Evolutionary conservation across 2,113 vertebrate species (phyloP), one percentile per base, ranked within the genome.

Genomic region (Gambusia affinis): DNA sequence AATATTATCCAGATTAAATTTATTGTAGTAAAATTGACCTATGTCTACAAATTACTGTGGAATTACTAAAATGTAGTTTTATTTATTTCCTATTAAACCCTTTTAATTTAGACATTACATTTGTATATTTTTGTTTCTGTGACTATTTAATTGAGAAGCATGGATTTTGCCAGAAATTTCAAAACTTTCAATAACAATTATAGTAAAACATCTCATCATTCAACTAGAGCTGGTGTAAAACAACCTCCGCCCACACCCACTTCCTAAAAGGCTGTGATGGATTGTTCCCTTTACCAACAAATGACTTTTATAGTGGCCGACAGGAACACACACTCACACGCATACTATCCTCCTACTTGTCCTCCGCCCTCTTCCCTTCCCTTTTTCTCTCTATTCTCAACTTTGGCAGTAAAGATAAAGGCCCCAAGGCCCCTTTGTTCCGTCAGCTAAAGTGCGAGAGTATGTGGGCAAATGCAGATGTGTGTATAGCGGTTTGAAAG

Each of bases 321-420:
- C 67, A 67, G 72, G 78, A 85, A 92, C 70, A 87, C 82, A 85
- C 72, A 77, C 82, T 83, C 84, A 39, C 64, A 75, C 72, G 24
- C 44, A 19, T 19, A 24, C 60, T 10, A 64, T 47, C 70, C 72
- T 77, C 81, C 78, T 79, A 73, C 70, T 35, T 79, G 75, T 84
- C 64, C 67, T 78, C 79, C 60, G 12, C 81, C 83, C 80, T 77
- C 72, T 82, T 80, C 57, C 62, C 74, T 80, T 78, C 73, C 73
- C 67, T 63, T 67, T 67, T 80, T 73, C 75, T 78, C 77, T 80
- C 65, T 70, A 33, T 87, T 82, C 66, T 84, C 64, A 79, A 82
- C 80, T 76, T 74, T 84, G 73, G 88, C 85, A 88, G 73, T 63
- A 64, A 73, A 84, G 70, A 87, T 80, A 86, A 89, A 87, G 76